These are phyloP conservation scores for Tribolium freemani DNA, from an alignment of 2,888 invertebrate genomes.

Conservation along the genomic window DNA sequence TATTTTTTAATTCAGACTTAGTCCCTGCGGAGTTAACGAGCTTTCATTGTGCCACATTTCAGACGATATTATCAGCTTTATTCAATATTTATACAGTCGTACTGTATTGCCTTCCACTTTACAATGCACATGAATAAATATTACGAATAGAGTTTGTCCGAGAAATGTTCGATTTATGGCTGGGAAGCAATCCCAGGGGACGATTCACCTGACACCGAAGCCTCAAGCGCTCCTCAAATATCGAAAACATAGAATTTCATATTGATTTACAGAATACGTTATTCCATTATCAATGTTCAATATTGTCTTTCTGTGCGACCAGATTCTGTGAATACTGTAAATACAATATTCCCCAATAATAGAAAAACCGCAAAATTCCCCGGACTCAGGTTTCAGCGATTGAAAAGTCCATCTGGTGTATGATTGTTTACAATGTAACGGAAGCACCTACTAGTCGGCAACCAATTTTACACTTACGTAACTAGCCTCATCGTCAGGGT, in stretches of 20 bases:
- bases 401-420: neutral
- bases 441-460: slow-evolving; percentile 8
- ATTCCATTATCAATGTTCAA: neutral
- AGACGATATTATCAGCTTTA: neutral
- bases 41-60: neutral
- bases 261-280: neutral
- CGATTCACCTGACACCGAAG: neutral
- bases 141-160: neutral
- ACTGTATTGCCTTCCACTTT: neutral
- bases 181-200: neutral
- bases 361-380: neutral
- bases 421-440: neutral
- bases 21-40: neutral
- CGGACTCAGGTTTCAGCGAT: neutral
- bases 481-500: neutral
- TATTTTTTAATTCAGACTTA: neutral
- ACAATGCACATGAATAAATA: slow-evolving; percentile 14
- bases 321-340: neutral
- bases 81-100: slow-evolving; percentile 1
- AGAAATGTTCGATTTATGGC: neutral
- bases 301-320: neutral
- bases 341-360: neutral
- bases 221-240: neutral
- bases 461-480: slow-evolving; percentile 24
- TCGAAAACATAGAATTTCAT: slow-evolving; percentile 4